phyloP scores from a whole-genome alignment of 2,113 vertebrate species.

The Nothoprocta pentlandii region DNA sequence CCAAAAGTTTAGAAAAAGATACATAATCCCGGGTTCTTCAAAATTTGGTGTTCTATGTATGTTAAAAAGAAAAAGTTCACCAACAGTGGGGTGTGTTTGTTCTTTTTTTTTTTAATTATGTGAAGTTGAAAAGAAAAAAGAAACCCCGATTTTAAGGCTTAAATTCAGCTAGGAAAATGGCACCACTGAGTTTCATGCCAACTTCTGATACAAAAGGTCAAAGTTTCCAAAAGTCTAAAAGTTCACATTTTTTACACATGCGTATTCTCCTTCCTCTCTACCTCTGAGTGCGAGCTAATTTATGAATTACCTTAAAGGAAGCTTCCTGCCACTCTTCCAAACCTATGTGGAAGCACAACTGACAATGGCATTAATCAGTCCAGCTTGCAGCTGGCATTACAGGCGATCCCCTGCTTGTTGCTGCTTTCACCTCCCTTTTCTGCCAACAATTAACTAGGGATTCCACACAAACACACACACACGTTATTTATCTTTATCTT shows the following conservation, averaged over 20 bases:
- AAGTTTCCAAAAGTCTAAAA: not conserved
- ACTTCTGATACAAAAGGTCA: not conserved
- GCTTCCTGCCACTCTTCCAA: not conserved
- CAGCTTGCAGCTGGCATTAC: slow-evolving; percentile 3
- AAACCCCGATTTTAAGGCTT: not conserved
- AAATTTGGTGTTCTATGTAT: not conserved
- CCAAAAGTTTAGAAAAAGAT: not conserved
- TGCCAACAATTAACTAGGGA: not conserved
- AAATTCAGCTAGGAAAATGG: not conserved
- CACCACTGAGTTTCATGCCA: not conserved
- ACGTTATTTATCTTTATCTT: not conserved
- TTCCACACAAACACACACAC: not conserved
- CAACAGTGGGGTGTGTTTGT: not conserved
- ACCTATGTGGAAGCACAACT: slow-evolving; percentile 27
- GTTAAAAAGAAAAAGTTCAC: not conserved
- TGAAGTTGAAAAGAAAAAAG: not conserved
- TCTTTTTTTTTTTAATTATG: not conserved
- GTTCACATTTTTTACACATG: not conserved
- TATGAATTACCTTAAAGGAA: not conserved
- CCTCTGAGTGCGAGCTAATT: not conserved
- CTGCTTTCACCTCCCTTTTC: slow-evolving; percentile 9
- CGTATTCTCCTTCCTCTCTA: not conserved
- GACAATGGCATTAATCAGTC: slow-evolving; percentile 15
- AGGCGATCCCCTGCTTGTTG: not conserved
- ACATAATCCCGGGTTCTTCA: not conserved